A percentile compares a stretch with the other conserved stretches of the same genome.
phyloP scores from a whole-genome alignment of 1,140 invertebrate species.

The Archegozetes longisetosus region DNA sequence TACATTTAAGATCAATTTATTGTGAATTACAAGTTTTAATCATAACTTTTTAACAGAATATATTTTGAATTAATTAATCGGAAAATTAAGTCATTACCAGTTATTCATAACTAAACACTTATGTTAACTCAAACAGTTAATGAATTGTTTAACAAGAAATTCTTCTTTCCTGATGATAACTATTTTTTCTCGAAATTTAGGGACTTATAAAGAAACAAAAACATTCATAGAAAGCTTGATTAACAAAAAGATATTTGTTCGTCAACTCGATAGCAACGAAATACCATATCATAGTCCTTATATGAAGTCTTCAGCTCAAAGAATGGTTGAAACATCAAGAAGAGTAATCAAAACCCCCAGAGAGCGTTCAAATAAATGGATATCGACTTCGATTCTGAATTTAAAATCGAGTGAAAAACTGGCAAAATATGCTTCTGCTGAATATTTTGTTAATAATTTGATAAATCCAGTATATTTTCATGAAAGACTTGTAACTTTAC shows the following conservation, averaged over 20 bases:
- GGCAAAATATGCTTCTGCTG: slow-evolving; percentile 63
- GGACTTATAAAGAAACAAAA: slow-evolving; percentile 45
- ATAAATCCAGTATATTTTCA: slow-evolving; percentile 54
- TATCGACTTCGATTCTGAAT: slow-evolving; percentile 69
- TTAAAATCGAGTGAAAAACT: slow-evolving; percentile 52
- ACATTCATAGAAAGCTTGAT: slow-evolving; percentile 52
- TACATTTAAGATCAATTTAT: too few species aligned
- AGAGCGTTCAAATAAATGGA: slow-evolving; percentile 59
- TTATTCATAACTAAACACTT: too few species aligned
- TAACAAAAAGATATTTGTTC: slow-evolving; percentile 68
- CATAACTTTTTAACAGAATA: too few species aligned
- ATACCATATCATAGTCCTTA: slow-evolving; percentile 90
- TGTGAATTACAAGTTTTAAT: too few species aligned
- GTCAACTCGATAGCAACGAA: slow-evolving; percentile 66
- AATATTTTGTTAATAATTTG: slow-evolving; percentile 89
- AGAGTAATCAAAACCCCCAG: slow-evolving; percentile 50
- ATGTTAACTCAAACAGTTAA: too few species aligned
- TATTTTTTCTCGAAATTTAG: too few species aligned
- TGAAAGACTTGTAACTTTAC: slow-evolving; percentile 62
- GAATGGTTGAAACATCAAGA: slow-evolving; percentile 42
- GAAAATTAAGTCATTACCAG: too few species aligned
- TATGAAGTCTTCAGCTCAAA: slow-evolving; percentile 64
- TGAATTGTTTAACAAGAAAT: too few species aligned
- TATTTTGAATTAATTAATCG: too few species aligned
- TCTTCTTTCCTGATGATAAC: too few species aligned